These are phyloP conservation scores for Cryptocephalus primarius DNA, from an alignment of 2,888 invertebrate species.

Conservation along the genomic window DNA sequence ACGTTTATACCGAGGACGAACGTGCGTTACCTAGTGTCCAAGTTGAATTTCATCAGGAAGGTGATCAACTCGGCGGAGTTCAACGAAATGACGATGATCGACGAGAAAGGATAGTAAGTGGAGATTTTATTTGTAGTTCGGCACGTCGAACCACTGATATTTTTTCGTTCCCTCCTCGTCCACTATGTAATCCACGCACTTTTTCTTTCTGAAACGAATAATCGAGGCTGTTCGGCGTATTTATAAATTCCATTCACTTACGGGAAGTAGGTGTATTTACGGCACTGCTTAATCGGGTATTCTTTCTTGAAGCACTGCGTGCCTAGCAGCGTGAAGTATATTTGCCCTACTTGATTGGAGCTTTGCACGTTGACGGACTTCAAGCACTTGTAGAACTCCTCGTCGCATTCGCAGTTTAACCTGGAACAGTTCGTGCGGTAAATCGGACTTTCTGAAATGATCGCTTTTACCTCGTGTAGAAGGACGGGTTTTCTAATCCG, in stretches of 20 bases:
- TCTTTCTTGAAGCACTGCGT: constrained; percentile 51
- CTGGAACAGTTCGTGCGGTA: constrained; percentile 26
- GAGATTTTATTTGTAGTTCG: constrained; percentile 24
- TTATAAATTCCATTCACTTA: constrained; percentile 37
- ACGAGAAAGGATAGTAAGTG: constrained; percentile 12
- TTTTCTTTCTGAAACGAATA: constrained; percentile 17
- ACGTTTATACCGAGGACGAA: constrained; percentile 9
- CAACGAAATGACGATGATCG: constrained; percentile 3
- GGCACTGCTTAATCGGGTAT: constrained; percentile 44
- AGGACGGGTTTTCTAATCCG: constrained; percentile 28
- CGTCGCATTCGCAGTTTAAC: constrained; percentile 45
- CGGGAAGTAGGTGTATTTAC: constrained; percentile 32
- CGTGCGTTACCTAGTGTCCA: constrained; percentile 11
- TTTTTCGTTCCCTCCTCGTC: constrained; percentile 30
- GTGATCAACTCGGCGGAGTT: constrained; percentile 7
- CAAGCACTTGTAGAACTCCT: constrained; percentile 42
- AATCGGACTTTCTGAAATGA: background rate
- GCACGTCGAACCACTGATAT: constrained; percentile 50
- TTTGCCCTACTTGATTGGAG: constrained; percentile 38
- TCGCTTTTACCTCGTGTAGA: constrained; percentile 25
- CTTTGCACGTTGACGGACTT: constrained; percentile 29
- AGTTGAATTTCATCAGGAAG: constrained; percentile 9
- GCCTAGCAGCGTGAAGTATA: constrained; percentile 46
- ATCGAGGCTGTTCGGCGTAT: background rate
- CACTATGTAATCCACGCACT: constrained; percentile 41